Base-by-base conservation (phyloP, 92 coral and sea anemone species). In the Paramuricea clavata region DNA sequence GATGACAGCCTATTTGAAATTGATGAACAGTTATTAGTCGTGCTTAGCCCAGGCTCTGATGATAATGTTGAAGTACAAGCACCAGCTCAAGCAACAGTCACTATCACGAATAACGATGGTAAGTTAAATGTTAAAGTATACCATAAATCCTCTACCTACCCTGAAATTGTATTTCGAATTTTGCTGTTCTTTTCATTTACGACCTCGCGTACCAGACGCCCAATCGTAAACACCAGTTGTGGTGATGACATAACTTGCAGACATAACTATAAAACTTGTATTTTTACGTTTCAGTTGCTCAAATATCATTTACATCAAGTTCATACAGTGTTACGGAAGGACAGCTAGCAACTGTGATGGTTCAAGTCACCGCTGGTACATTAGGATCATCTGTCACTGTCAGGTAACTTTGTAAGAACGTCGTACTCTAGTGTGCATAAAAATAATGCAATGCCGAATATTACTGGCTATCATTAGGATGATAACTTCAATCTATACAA, bases 361-460 rank as follows among this genome's bases (percentile, higher is more conserved):
- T 79, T 57, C 32, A 42, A 34, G 84, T 79, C 22, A 30, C 73
- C 13, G 0, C 34, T 26, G 84, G 84, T 12, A 59, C 41, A 39
- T 54, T 79, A 33, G 84, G 84, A 21, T 52, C 84, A 61, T 8
- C 32, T 12, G 84, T 79, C 25, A 33, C n/a, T 25, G 73, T 79
- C 30, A 35, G 50, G 84, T 79, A 79, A 30, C 21, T 15, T 33
- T 11, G 30, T n/a, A 47, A 12, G 7, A 60, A 22, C 68, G 32
- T 6, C 32, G 31, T 15, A 47, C 42, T 36, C 42, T 8, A 36
- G 42, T 36, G 42, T 36, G 42, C 42, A 8, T 36, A 36, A 2
- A 36, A 36, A 36, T 36, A 36, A 36, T 36, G 42, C 42, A n/a
- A n/a, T n/a, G n/a, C n/a, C n/a, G n/a, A n/a, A n/a, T n/a, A n/a